Conservation (phyloP, 2,113 vertebrate species). For the Corythaixoides concolor region DNA sequence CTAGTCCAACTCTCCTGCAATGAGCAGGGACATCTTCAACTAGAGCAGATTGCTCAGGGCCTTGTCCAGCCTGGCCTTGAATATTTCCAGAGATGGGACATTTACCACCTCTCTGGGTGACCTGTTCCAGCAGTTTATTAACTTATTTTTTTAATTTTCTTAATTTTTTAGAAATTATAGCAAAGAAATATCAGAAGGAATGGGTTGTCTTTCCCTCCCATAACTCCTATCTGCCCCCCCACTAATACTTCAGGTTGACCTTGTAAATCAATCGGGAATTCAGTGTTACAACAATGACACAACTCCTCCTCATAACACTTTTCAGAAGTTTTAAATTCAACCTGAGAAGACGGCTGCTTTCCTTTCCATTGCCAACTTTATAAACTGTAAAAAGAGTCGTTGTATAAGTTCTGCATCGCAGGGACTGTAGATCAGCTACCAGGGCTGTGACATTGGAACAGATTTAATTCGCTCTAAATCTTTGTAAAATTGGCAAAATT, state of each 20-base stretch:
- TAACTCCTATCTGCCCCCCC: not conserved
- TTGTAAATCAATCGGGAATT: not conserved
- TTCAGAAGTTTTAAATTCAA: not conserved
- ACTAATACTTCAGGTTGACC: accelerated
- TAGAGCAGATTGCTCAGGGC: not conserved
- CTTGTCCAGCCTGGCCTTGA: too few relatives aligned
- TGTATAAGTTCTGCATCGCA: not conserved
- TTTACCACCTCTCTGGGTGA: not conserved
- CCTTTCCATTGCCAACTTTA: not conserved
- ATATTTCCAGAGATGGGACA: not conserved
- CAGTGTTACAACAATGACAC: not conserved
- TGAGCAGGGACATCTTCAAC: not conserved
- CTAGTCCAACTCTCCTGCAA: not conserved
- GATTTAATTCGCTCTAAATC: not conserved
- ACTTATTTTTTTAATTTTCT: not conserved
- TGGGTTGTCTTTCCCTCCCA: not conserved
- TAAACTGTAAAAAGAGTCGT: not conserved
- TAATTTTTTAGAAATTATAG: not conserved
- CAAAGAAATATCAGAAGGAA: not conserved
- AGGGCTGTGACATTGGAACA: not conserved
- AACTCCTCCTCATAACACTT: not conserved
- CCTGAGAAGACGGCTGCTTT: not conserved
- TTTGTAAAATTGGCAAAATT: not conserved
- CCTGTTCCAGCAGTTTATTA: not conserved
- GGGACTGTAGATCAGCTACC: not conserved